Percentiles rank a stretch among this genome's conserved stretches.
Conservation (phyloP, 1,140 invertebrate species). For the Drosophila novamexicana region DNA sequence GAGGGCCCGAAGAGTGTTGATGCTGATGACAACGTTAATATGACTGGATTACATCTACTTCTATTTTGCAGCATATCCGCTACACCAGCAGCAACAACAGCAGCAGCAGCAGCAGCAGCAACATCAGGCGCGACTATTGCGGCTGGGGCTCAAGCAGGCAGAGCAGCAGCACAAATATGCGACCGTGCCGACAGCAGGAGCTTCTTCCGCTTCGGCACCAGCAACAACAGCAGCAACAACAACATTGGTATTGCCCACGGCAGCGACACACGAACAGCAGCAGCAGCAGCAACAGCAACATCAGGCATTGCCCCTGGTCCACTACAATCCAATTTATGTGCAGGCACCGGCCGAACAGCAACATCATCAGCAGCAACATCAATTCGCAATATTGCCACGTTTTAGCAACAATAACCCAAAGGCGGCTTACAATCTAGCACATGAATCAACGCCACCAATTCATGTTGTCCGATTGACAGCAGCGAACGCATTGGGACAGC, state of each 20-base stretch:
- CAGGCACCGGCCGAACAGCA: constrained; percentile 55
- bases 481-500: constrained; percentile 46
- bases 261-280: constrained; percentile 37
- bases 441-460: constrained; percentile 64
- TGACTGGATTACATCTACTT: constrained; percentile 9
- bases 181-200: constrained; percentile 23
- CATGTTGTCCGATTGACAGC: constrained; percentile 72
- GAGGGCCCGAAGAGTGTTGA: neutral
- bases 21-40: neutral
- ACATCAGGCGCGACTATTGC: constrained; percentile 34
- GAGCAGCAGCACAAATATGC: constrained; percentile 46
- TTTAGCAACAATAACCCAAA: constrained; percentile 76
- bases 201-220: constrained; percentile 34
- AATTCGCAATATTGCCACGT: constrained; percentile 76
- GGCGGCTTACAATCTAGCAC: constrained; percentile 56
- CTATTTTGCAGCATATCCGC: constrained; percentile 62
- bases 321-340: constrained; percentile 77
- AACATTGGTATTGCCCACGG: constrained; percentile 35
- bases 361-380: constrained; percentile 65
- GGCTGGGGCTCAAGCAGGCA: constrained; percentile 40
- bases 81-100: constrained; percentile 49
- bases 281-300: constrained; percentile 46
- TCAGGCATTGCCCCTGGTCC: constrained; percentile 54
- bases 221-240: constrained; percentile 35
- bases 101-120: constrained; percentile 37